Evolutionary conservation across 1,140 invertebrate genomes (phyloP).

Genomic region (Antheraea pernyi): DNA sequence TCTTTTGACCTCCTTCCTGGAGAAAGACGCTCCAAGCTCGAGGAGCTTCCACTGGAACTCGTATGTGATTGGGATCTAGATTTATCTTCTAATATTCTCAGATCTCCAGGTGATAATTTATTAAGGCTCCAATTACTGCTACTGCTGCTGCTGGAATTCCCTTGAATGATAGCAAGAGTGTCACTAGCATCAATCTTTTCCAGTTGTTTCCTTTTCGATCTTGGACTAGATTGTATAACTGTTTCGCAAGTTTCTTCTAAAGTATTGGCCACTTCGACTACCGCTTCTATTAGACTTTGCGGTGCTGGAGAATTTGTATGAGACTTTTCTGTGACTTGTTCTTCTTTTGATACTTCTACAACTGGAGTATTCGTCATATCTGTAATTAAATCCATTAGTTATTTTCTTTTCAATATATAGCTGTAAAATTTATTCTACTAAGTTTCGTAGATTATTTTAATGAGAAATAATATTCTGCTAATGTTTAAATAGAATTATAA

Average conservation of each 20-base stretch:
- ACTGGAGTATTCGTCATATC: constrained; percentile 40
- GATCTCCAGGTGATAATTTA: constrained; percentile 76
- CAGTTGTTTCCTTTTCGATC: constrained; percentile 74
- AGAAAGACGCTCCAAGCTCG: constrained; percentile 72
- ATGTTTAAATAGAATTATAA: too few relatives aligned
- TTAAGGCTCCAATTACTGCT: constrained; percentile 78
- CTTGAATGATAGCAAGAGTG: constrained; percentile 73
- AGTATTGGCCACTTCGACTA: constrained; percentile 82
- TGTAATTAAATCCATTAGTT: constrained; percentile 34
- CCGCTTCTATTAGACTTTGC: constrained; percentile 81
- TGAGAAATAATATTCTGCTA: too few relatives aligned
- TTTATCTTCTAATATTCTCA: constrained; percentile 79
- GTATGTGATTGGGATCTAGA: constrained; percentile 76
- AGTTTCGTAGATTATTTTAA: too few relatives aligned
- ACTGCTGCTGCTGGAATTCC: constrained; percentile 73
- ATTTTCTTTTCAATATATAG: constrained; percentile 6
- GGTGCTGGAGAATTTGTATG: constrained; percentile 34
- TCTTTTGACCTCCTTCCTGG: constrained; percentile 76
- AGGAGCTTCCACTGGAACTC: constrained; percentile 77
- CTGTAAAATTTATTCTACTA: too few relatives aligned
- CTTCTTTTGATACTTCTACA: constrained; percentile 47
- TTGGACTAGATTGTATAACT: constrained; percentile 81
- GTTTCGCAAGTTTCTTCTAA: constrained; percentile 84
- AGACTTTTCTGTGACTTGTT: constrained; percentile 37
- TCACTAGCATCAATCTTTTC: constrained; percentile 73